Evolutionary conservation across 1,140 invertebrate species (phyloP), one percentile per base, ranked within the genome.

Genomic region (Linepithema humile): DNA sequence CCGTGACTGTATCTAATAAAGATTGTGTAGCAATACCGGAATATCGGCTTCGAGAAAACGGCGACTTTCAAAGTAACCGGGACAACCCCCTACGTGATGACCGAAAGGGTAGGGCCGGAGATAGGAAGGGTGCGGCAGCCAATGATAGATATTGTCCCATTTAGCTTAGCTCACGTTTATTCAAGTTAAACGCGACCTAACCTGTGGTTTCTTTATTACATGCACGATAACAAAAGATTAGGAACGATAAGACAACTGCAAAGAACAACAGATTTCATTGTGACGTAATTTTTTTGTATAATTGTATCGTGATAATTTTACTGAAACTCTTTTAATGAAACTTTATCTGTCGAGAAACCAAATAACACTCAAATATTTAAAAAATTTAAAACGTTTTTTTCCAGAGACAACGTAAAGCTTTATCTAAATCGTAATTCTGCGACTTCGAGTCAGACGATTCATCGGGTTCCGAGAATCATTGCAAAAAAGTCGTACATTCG

Each of bases 111-210:
- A 82, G 88, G 89, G 89, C 88, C 87, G 88, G 78, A 90, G 84
- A 88, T 88, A 87, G 88, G 80, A 78, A 75, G 83, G 89, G 89
- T 38, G 89, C 86, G 88, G 86, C 70, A 64, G 12, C 67, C 84
- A 88, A 84, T 89, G 83, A 89, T 87, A 90, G 86, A 86, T 87
- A 90, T 83, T 83, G 88, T 86, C 86, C 90, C 88, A 90, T 91
- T 92, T 90, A 90, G 82, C 90, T 88, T 87, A 73, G 85, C 85
- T 83, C 20, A 83, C 85, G 85, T 91, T 87, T 90, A 89, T 91
- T 84, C 84, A 69, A 87, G 78, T 73, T 87, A 86, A 82, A 84
- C 78, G 80, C 84, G 86, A 90, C 87, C 87, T 86, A 85, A 88
- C 88, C 90, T 72, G 32, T 23, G 26, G 78, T 82, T 90, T 88